phyloP scores from a whole-genome alignment of 2,113 vertebrate genomes.

The Ardeotis arabs region DNA sequence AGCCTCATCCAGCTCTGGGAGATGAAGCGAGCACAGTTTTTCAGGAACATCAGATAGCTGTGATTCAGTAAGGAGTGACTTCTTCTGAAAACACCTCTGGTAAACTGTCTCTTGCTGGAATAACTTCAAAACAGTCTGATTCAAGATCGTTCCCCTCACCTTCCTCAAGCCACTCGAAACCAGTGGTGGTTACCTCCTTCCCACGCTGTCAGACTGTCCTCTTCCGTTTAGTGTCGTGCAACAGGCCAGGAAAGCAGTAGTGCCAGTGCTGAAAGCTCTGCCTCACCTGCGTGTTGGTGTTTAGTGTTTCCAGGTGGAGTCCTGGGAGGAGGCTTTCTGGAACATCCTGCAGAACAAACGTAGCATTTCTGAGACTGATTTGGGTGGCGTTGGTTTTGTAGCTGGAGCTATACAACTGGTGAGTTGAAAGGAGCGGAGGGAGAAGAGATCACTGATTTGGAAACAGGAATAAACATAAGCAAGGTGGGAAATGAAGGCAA shows the following conservation, averaged over 20 bases:
- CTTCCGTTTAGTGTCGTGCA: rapidly evolving
- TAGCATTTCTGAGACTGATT: not conserved
- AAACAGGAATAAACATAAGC: not conserved
- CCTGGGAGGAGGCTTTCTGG: not conserved
- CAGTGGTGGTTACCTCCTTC: not conserved
- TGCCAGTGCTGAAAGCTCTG: not conserved
- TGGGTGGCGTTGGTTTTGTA: not conserved
- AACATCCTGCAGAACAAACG: not conserved
- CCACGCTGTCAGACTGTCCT: not conserved
- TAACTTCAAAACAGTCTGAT: not conserved
- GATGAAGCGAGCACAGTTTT: not conserved
- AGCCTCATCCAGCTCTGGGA: not conserved
- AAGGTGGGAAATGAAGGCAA: not conserved
- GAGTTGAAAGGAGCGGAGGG: not conserved
- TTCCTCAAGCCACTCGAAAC: not conserved
- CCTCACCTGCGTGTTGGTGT: not conserved
- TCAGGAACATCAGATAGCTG: not conserved
- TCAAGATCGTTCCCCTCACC: not conserved
- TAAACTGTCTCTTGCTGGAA: not conserved
- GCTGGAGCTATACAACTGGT: not conserved
- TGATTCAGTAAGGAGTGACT: not conserved
- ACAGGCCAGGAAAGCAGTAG: not conserved
- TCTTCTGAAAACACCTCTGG: not conserved
- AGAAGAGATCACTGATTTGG: not conserved
- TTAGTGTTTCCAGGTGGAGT: not conserved